These are phyloP conservation scores for Conger conger DNA, from an alignment of 2,113 vertebrate genomes.

Conservation along the genomic window DNA sequence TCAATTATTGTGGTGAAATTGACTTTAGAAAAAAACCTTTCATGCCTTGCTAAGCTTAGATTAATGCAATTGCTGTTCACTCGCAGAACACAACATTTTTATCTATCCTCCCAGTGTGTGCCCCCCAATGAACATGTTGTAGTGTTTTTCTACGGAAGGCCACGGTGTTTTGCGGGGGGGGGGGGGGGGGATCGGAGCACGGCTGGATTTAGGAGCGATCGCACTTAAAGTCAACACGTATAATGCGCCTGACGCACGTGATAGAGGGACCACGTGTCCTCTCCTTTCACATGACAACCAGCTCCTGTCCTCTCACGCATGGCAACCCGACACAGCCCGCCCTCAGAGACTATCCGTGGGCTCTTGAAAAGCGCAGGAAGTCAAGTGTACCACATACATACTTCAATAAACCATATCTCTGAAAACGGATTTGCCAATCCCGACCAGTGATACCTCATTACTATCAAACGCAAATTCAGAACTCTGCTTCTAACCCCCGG, in stretches of 20 bases:
- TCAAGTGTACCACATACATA: too few relatives aligned
- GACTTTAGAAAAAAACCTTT: slow-evolving; percentile 2
- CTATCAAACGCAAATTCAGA: too few relatives aligned
- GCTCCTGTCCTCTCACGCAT: too few relatives aligned
- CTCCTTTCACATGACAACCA: neutral
- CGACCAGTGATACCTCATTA: too few relatives aligned
- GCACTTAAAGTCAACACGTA: neutral
- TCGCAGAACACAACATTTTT: neutral
- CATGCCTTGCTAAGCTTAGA: slow-evolving; percentile 5
- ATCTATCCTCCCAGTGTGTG: neutral
- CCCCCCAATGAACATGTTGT: neutral
- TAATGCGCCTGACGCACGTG: neutral
- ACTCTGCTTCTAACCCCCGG: too few relatives aligned
- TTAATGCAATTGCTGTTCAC: slow-evolving; percentile 2
- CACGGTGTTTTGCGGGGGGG: neutral
- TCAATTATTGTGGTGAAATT: neutral
- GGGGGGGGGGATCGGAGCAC: neutral
- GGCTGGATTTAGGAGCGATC: neutral
- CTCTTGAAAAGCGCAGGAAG: too few relatives aligned
- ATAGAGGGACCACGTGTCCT: neutral
- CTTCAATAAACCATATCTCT: too few relatives aligned
- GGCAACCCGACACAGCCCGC: too few relatives aligned
- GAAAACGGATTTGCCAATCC: too few relatives aligned
- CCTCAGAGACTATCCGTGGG: too few relatives aligned
- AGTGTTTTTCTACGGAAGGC: neutral